Percentiles rank a stretch among this genome's conserved stretches.
Conservation (phyloP, 2,888 invertebrate genomes). For the Conomelus anceps region DNA sequence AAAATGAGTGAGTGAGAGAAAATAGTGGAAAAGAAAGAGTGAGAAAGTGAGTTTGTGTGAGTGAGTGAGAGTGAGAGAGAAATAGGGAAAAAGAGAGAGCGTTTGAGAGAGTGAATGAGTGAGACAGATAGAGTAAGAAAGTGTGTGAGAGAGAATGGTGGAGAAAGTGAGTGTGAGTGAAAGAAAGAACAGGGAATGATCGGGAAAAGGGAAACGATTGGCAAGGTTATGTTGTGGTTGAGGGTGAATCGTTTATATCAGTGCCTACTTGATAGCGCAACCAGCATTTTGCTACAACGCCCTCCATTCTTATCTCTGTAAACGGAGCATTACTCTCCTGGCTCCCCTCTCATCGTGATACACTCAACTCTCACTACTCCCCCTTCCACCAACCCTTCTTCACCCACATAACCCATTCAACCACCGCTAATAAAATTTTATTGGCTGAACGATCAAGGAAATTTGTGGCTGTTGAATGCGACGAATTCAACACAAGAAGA, state of each 20-base stretch:
- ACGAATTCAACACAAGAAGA: neutral
- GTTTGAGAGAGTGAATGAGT: neutral
- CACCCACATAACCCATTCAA: neutral
- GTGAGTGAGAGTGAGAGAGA: no score
- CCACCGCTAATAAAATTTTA: neutral
- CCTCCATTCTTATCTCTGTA: neutral
- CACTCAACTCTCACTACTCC: neutral
- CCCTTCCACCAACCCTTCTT: neutral
- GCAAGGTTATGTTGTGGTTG: neutral
- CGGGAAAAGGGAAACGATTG: neutral
- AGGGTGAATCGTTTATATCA: neutral
- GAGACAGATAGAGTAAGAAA: no score
- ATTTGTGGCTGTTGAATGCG: neutral
- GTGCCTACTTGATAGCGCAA: neutral
- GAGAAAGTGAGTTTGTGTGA: no score
- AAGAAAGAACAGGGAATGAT: neutral
- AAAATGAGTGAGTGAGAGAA: no score
- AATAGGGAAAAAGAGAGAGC: neutral
- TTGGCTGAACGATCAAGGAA: neutral
- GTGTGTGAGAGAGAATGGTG: neutral
- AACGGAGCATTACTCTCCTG: neutral
- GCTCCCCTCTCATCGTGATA: neutral
- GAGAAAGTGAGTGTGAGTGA: no score
- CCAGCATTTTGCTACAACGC: neutral
- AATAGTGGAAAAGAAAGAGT: no score